phyloP scores from a whole-genome alignment of 1,140 invertebrate genomes.

The Himalopsyche phryganea region DNA sequence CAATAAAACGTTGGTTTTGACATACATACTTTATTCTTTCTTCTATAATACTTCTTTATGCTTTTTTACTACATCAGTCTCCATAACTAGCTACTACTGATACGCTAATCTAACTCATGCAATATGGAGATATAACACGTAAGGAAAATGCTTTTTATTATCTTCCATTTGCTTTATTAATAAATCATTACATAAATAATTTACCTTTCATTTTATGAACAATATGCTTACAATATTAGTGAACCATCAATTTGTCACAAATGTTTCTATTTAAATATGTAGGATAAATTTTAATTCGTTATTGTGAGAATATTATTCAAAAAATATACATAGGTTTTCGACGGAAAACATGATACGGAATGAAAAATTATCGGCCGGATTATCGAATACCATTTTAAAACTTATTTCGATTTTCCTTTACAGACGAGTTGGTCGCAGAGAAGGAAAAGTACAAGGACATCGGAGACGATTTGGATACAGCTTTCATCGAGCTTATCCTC shows the following conservation, averaged over 20 bases:
- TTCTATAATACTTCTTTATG: conserved; percentile 3
- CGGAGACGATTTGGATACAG: conserved; percentile 97
- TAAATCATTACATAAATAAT: no score
- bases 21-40: conserved; percentile 13
- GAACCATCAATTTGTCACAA: no score
- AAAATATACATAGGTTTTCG: no score
- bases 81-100: background rate
- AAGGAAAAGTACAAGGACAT: conserved; percentile 99
- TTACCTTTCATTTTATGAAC: no score
- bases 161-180: background rate
- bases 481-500: conserved; percentile 93
- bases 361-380: no score
- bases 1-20: conserved; percentile 26
- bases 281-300: no score
- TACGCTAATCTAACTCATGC: conserved; percentile 15
- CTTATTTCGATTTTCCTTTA: conserved; percentile 38
- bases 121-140: conserved; percentile 28
- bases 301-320: no score
- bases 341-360: no score
- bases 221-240: no score
- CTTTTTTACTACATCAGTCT: no score
- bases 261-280: no score
- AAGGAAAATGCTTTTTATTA: conserved; percentile 28
- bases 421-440: conserved; percentile 98
- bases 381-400: no score